Evolutionary conservation across 2,888 invertebrate species (phyloP), one percentile per base, ranked within the genome.

Genomic region (Drosophila mulleri): DNA sequence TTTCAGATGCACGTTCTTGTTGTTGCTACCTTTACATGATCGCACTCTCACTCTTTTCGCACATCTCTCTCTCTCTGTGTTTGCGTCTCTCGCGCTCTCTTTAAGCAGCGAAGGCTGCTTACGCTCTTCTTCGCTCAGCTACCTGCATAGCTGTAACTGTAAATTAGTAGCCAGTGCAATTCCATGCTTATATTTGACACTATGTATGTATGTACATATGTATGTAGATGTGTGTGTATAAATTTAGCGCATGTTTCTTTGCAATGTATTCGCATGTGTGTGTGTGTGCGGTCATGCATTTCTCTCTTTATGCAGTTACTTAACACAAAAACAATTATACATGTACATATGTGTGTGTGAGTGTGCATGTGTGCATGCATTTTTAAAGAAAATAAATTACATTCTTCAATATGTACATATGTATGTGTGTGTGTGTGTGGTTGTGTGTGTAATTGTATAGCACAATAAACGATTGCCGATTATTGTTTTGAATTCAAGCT

Each of bases 161-260:
- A 78, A 78, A 69, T 41, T 44, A 11, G 18, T 9, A 16, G 47
- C 41, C 41, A 71, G 58, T 70, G 62, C 67, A 77, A 80, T 77
- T 74, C 6, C 18, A 20, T 39, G 48, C 26, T 32, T 48, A 29
- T 35, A 65, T 53, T 39, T 29, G 18, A 35, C 11, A 29, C 18
- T 32, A 6, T 9, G 16, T 47, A 4, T 11, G n/a, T 9, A 29
- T 16, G 35, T 20, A 7, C 9, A 7, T 16, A 11, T 41, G 14
- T 29, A 12, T 37, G 16, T 18, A 41, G 2, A 23, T 8, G 47
- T 50, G 44, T 23, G 23, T 65, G 29, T 59, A 14, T 23, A 44
- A 35, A 57, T 42, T n/a, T 35, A 35, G 37, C 6, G 37, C 16
- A 39, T 37, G 37, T 39, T 39, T 32, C 42, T 14, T 56, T 18